A percentile compares a stretch with the other conserved stretches of the same genome.
phyloP scores from a whole-genome alignment of 2,888 invertebrate species.

The Mallateleia sp. region DNA sequence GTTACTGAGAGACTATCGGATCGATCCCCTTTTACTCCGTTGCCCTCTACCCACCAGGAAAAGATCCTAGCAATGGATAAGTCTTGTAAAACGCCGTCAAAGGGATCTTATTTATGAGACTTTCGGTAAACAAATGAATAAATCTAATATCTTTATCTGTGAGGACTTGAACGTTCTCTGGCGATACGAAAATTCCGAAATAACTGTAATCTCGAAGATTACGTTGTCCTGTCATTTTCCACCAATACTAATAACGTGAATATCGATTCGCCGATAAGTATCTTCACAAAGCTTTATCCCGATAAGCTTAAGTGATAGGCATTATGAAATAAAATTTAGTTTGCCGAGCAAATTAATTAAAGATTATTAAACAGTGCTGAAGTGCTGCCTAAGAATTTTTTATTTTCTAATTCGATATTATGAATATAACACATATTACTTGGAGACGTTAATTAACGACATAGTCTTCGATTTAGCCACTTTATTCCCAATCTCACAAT shows the following conservation, averaged over 20 bases:
- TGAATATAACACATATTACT: slow-evolving; percentile 6
- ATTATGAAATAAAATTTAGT: slow-evolving; percentile 58
- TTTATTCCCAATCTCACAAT: slow-evolving; percentile 36
- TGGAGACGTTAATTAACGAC: background rate
- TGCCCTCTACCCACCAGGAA: slow-evolving; percentile 79
- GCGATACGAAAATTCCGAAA: slow-evolving; percentile 64
- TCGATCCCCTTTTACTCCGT: slow-evolving; percentile 84
- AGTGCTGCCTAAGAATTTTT: too few relatives aligned
- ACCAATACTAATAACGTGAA: slow-evolving; percentile 70
- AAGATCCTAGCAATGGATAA: slow-evolving; percentile 86
- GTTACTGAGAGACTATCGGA: slow-evolving; percentile 83
- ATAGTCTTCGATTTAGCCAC: slow-evolving; percentile 34
- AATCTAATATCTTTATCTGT: slow-evolving; percentile 87
- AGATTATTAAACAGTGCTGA: slow-evolving; percentile 21
- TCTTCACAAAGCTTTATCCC: slow-evolving; percentile 63
- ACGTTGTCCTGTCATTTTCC: slow-evolving; percentile 52
- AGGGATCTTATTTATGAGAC: slow-evolving; percentile 89
- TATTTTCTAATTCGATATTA: too few relatives aligned
- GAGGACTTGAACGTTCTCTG: slow-evolving; percentile 70
- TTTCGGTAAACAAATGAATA: slow-evolving; percentile 89
- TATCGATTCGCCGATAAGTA: slow-evolving; percentile 67
- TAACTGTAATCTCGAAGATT: slow-evolving; percentile 75
- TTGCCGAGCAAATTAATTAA: slow-evolving; percentile 30
- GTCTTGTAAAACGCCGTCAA: slow-evolving; percentile 87
- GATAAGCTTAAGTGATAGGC: slow-evolving; percentile 54